Base-by-base conservation (phyloP, 2,113 vertebrate genomes). In the Heterocephalus glaber region DNA sequence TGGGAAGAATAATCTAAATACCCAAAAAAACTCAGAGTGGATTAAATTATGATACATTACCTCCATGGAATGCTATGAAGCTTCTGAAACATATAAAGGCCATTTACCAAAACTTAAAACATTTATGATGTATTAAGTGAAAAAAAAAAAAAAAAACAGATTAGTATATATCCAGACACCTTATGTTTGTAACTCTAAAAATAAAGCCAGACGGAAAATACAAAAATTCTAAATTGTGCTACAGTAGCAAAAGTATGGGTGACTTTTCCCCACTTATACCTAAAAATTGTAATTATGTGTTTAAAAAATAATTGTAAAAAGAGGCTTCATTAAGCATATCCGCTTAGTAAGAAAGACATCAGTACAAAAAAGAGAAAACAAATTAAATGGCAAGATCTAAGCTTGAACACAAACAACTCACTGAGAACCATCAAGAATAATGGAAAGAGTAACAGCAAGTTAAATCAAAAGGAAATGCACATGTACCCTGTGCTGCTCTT, bases 241-340 rank as follows among this genome's bases (percentile, higher is more conserved):
- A 77, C 2, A 80, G 13, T 17, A 86, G n/a, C 54, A 94, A 95
- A 96, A 93, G 66, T n/a, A 68, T 17, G 38, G 26, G 13, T 58
- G n/a, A 81, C 7, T 61, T 90, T 76, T 85, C 41, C 33, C 77
- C 12, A 82, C 10, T 28, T 90, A 47, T 20, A 28, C 33, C n/a
- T 84, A 89, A 74, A 54, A 77, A 94, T 44, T 60, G 1, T 47
- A 82, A 82, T 68, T 8, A 33, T 41, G 33, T 74, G 33, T 66
- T 89, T 95, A 65, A 60, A 14, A 41, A 58, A 47, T 49, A 86
- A 90, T 11, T 92, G 19, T 81, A 83, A 85, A 94, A 20, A 79
- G 70, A 61, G 93, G 83, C 49, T 38, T 88, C 38, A 90, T 70
- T 86, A 63, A 72, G 56, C 35, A 84, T 52, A 72, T 87, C 28